Base-by-base conservation (phyloP, 1,140 invertebrate species). In the Episyrphus balteatus region DNA sequence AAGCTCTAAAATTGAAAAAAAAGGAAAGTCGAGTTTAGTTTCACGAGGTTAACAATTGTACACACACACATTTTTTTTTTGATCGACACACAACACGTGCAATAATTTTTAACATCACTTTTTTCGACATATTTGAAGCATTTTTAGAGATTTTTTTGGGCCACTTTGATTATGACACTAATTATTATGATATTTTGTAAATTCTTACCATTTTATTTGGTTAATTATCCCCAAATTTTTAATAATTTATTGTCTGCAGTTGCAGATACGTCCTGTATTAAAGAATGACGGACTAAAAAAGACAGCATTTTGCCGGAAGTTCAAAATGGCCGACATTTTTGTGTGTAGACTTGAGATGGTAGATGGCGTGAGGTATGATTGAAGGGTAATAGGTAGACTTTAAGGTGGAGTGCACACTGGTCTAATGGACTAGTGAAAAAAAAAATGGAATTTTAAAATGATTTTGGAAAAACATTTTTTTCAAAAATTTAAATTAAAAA, bases 1-100 rank as follows among this genome's bases (percentile, higher is more conserved):
- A 84, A 73, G 73, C 82, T 82, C 83, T 86, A 36, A 17, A 56
- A 53, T 32, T 14, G 40, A 49, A 46, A 42, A 53, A 32, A 17
- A 38, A 54, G 40, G 41, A 34, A 39, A 33, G 32, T 47, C 43
- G 46, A 41, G 26, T 18, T 48, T 36, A 40, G 15, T 5, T 3
- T 17, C 15, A 30, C 37, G 36, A 40, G 39, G 21, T 38, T 33
- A n/a, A n/a, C n/a, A n/a, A n/a, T n/a, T n/a, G n/a, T 46, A 51
- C 50, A 51, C 50, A 47, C 49, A 30, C 26, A 38, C 19, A 40
- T 5, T 39, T 9, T 12, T 3, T 6, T 8, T 17, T 42, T 21
- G 6, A 15, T 8, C 21, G 26, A 30, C 19, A 30, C 19, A 18
- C 21, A 43, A 30, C 19, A 30, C 19, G 36, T 37, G 13, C 36